These are phyloP conservation scores for Orius laevigatus DNA, from an alignment of 1,140 invertebrate genomes.

Conservation along the genomic window DNA sequence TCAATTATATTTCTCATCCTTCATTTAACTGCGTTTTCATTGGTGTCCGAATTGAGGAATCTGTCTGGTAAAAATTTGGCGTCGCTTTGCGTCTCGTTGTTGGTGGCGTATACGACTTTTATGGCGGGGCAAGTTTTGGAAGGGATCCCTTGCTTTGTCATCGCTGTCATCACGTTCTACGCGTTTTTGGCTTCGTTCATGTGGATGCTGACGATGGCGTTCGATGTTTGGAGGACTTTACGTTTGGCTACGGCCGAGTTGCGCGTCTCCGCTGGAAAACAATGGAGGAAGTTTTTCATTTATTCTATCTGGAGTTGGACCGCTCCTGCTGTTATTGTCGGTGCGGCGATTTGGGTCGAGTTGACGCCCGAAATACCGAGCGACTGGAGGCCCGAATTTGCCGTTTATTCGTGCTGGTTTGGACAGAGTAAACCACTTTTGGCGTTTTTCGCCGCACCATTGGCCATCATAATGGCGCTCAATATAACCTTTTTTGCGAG, in stretches of 20 bases:
- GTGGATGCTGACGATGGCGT: conserved; percentile 43
- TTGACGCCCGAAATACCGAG: conserved; percentile 25
- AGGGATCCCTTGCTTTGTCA: conserved; percentile 23
- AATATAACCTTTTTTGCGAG: conserved; percentile 35
- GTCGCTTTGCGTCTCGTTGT: conserved; percentile 30
- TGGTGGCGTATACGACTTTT: conserved; percentile 32
- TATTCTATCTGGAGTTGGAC: conserved; percentile 39
- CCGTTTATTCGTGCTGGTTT: conserved; percentile 35
- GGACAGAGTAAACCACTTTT: conserved; percentile 31
- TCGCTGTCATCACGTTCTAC: conserved; percentile 34
- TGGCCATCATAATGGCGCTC: conserved; percentile 30
- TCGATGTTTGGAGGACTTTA: conserved; percentile 38
- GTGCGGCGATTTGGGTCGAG: conserved; percentile 31
- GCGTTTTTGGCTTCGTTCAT: conserved; percentile 37
- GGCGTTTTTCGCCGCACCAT: conserved; percentile 35
- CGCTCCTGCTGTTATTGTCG: conserved; percentile 31
- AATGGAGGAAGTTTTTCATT: conserved; percentile 29
- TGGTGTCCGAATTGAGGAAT: conserved; percentile 33
- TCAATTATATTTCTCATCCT: conserved; percentile 32
- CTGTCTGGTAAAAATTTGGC: conserved; percentile 36
- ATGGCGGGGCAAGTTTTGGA: conserved; percentile 25
- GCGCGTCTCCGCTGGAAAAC: conserved; percentile 27
- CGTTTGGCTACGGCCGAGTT: conserved; percentile 32
- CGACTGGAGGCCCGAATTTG: conserved; percentile 31
- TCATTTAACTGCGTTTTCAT: conserved; percentile 30